Base-by-base conservation (phyloP, 1,140 invertebrate species). In the Meloidogyne exigua region DNA sequence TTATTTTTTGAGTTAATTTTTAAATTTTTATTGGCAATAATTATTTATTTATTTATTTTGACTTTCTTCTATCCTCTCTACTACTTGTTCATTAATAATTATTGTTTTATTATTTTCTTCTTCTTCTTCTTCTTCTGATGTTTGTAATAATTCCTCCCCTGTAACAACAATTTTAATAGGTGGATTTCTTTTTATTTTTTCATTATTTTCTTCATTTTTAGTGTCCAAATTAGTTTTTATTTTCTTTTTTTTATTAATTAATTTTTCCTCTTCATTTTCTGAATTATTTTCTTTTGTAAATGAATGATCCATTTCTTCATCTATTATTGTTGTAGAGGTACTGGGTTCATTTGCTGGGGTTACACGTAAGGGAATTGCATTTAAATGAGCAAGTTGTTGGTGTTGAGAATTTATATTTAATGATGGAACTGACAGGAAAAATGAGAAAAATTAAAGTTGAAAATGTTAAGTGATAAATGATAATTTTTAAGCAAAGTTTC, bases 111-210 rank as follows among this genome's bases (percentile, higher is more conserved):
- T n/a, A 39, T 39, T 39, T 39, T 39, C 36, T 9, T 39, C 36
- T 39, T 10, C 9, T 7, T 26, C 28, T 9, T 39, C 36, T 39
- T 10, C 9, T 7, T 26, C 28, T n/a, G n/a, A n/a, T n/a, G 1
- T 15, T 21, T 71, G 39, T 9, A 15, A 15, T 18, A 42, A 57
- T 2, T n/a, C 28, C 15, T 72, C 71, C n/a, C 62, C 12, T 49
- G 72, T 64, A 39, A 73, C 57, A 23, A 73, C 72, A 73, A 73
- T 73, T 2, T 23, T 49, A 9, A 73, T 65, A 39, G 72, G 72
- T 36, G 72, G 71, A 23, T 57, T 13, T 69, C 21, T 57, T 9
- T 7, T n/a, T n/a, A 25, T 28, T 18, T 4, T 25, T 7, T 69
- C 21, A 11, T 44, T 23, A 13, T 23, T 11, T 39, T 23, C 21